Percentiles rank a stretch among this genome's conserved stretches.
These are phyloP conservation scores for Echinometra lucunter DNA, from an alignment of 53 echinoderm and acorn worm genomes.

Conservation along the genomic window DNA sequence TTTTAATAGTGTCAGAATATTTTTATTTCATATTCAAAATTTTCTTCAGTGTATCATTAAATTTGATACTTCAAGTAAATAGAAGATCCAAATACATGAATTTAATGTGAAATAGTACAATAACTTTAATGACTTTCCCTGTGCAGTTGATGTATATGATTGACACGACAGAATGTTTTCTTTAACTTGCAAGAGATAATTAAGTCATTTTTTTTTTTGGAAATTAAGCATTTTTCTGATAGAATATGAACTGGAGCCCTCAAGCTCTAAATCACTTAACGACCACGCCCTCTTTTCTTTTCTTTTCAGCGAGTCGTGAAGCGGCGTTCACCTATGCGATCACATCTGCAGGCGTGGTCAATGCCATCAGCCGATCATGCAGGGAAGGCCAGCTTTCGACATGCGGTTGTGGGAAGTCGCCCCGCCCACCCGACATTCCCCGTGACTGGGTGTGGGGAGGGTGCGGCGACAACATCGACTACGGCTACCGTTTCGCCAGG, in stretches of 20 bases:
- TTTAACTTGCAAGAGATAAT: no score
- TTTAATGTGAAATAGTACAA: no score
- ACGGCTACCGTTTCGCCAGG: conserved; percentile 94
- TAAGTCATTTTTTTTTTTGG: no score
- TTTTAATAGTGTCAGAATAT: neutral
- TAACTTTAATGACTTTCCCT: no score
- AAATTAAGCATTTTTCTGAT: no score
- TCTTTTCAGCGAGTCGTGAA: conserved; percentile 93
- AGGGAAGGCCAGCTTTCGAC: conserved; percentile 93
- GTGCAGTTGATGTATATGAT: no score
- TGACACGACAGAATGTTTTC: no score
- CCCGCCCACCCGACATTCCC: conserved; percentile 85
- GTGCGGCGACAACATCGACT: conserved; percentile 99
- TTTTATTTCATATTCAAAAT: no score
- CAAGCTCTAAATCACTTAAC: neutral
- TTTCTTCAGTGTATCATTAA: no score
- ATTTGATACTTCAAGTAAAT: no score
- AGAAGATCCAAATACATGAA: no score
- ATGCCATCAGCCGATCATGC: conserved; percentile 92
- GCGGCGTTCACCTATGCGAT: conserved; percentile 98
- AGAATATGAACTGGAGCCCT: neutral
- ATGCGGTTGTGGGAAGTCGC: conserved; percentile 88
- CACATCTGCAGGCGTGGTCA: conserved; percentile 95
- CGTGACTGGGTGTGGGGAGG: conserved; percentile 99
- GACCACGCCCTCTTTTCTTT: neutral